A percentile compares a stretch with the other conserved stretches of the same genome.
Conservation (phyloP, 2,113 vertebrate species). For the Halichoerus grypus region DNA sequence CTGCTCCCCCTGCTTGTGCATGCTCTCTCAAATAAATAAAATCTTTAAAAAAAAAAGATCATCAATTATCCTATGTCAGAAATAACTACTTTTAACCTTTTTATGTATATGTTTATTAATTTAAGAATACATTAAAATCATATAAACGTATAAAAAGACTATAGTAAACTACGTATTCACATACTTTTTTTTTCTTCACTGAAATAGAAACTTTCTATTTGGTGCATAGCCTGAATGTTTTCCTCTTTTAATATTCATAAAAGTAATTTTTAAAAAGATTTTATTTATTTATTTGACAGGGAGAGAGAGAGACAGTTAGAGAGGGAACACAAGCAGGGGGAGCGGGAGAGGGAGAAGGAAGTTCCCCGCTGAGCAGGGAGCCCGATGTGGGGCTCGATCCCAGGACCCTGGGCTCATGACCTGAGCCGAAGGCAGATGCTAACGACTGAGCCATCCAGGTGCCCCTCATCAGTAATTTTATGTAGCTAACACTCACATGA, state of each 20-base stretch:
- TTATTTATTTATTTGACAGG: too few species aligned
- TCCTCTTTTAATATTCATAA: neutral
- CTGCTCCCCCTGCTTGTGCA: neutral
- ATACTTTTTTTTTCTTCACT: neutral
- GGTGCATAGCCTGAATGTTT: neutral
- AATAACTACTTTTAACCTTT: neutral
- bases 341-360: too few species aligned
- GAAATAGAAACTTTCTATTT: neutral
- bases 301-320: too few species aligned
- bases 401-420: too few species aligned
- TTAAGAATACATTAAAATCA: neutral
- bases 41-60: neutral
- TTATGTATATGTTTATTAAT: neutral
- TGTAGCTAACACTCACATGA: neutral
- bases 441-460: too few species aligned
- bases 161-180: constrained; percentile 11
- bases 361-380: too few species aligned
- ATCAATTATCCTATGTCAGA: constrained; percentile 5
- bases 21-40: neutral
- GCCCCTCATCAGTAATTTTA: neutral
- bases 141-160: neutral
- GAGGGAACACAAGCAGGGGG: too few species aligned
- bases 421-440: too few species aligned
- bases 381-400: too few species aligned
- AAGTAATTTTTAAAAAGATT: too few species aligned